phyloP scores from a whole-genome alignment of 1,140 invertebrate species.

The Philotrypesis tridentata region DNA sequence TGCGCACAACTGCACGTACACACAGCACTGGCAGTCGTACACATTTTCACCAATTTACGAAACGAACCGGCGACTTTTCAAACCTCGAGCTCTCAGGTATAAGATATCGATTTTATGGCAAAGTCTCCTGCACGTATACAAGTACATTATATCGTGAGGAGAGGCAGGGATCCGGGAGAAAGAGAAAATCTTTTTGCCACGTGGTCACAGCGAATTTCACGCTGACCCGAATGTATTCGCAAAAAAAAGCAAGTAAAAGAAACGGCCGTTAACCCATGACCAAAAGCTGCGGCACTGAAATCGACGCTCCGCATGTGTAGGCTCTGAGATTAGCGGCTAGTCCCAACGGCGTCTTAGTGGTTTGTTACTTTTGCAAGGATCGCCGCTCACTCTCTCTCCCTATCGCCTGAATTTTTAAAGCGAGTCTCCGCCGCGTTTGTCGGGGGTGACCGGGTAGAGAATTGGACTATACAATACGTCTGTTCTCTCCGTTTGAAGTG shows the following conservation, averaged over 20 bases:
- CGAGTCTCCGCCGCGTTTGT: not conserved
- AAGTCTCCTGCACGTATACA: not conserved
- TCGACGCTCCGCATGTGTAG: not conserved
- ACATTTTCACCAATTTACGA: conserved; percentile 41
- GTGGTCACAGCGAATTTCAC: conserved; percentile 18
- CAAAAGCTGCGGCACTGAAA: not conserved
- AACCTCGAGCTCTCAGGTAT: conserved; percentile 26
- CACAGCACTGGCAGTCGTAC: not conserved
- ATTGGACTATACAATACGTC: too few relatives aligned
- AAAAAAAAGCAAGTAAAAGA: conserved; percentile 25
- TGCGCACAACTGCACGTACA: not conserved
- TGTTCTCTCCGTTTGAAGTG: not conserved
- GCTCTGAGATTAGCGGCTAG: not conserved
- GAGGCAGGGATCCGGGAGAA: not conserved
- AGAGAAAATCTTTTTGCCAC: conserved; percentile 1
- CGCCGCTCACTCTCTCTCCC: too few relatives aligned
- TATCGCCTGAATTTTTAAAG: not conserved
- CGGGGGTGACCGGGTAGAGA: too few relatives aligned
- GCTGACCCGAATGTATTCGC: conserved; percentile 10
- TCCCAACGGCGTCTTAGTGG: not conserved
- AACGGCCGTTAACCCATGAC: not conserved
- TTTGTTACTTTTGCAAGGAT: not conserved
- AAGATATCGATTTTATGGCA: conserved; percentile 35
- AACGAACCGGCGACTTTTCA: conserved; percentile 26
- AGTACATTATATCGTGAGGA: not conserved